Percentiles rank a stretch among this genome's conserved stretches.
phyloP scores from a whole-genome alignment of 2,113 vertebrate genomes.

The Muntiacus reevesi region DNA sequence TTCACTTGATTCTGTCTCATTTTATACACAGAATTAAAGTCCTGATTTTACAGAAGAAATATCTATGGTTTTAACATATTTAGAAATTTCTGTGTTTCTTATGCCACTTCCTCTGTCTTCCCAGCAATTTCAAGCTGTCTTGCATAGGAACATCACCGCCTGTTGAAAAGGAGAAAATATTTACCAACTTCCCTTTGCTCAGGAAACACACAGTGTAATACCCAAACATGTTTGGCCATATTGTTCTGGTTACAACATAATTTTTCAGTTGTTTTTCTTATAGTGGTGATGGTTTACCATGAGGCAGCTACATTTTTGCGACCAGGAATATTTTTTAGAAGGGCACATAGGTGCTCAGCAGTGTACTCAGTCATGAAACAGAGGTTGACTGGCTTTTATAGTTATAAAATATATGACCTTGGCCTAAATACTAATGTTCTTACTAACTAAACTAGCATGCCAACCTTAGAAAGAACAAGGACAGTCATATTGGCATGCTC shows the following conservation, averaged over 20 bases:
- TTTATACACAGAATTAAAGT: background rate
- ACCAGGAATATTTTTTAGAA: background rate
- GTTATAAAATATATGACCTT: constrained; percentile 2
- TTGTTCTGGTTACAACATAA: background rate
- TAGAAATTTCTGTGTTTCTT: background rate
- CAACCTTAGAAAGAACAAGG: background rate
- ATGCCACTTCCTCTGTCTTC: background rate
- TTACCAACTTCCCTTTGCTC: constrained; percentile 50
- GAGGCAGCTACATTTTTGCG: background rate
- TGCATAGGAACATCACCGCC: background rate
- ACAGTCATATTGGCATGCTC: background rate
- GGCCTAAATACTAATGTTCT: background rate
- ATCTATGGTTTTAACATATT: background rate
- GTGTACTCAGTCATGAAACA: background rate
- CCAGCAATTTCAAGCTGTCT: background rate
- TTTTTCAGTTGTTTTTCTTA: constrained; percentile 40
- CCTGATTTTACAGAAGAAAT: background rate
- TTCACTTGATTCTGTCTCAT: background rate
- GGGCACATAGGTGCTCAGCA: background rate
- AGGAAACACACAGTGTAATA: constrained; percentile 5
- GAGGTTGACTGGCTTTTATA: background rate
- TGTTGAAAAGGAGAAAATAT: background rate
- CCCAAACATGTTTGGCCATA: constrained; percentile 3
- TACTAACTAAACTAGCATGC: background rate
- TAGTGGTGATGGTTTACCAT: background rate